phyloP scores from a whole-genome alignment of 2,888 invertebrate genomes.

The Latrodectus hesperus region DNA sequence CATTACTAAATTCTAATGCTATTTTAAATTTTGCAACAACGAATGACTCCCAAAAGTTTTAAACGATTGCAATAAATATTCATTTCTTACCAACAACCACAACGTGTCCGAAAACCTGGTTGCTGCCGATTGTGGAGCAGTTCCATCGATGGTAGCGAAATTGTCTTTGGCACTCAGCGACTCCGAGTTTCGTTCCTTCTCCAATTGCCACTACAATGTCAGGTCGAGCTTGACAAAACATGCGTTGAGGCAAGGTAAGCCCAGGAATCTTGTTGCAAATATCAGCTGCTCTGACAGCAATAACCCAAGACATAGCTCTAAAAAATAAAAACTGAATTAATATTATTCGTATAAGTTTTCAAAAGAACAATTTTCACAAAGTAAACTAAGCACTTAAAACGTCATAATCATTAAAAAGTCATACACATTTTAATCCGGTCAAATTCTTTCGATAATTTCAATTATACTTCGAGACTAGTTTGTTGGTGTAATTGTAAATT shows the following conservation, averaged over 20 bases:
- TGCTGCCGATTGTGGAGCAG: conserved; percentile 88
- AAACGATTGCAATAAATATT: no score
- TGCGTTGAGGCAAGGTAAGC: conserved; percentile 87
- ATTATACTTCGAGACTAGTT: no score
- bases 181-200: conserved; percentile 87
- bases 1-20: no score
- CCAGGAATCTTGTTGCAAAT: conserved; percentile 89
- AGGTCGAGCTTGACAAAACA: conserved; percentile 85
- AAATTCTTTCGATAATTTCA: no score
- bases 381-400: no score
- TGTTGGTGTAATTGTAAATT: no score
- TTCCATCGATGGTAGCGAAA: conserved; percentile 91
- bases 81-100: conserved; percentile 84
- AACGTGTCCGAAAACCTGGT: conserved; percentile 90
- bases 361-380: no score
- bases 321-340: not conserved
- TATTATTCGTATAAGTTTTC: no score
- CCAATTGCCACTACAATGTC: conserved; percentile 90
- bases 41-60: no score
- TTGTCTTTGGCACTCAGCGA: conserved; percentile 88
- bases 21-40: no score
- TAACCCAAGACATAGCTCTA: conserved; percentile 61
- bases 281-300: conserved; percentile 75
- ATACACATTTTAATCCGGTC: no score
- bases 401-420: no score